These are phyloP conservation scores for Zaprionus capensis DNA, from an alignment of 1,140 invertebrate species.

Conservation along the genomic window DNA sequence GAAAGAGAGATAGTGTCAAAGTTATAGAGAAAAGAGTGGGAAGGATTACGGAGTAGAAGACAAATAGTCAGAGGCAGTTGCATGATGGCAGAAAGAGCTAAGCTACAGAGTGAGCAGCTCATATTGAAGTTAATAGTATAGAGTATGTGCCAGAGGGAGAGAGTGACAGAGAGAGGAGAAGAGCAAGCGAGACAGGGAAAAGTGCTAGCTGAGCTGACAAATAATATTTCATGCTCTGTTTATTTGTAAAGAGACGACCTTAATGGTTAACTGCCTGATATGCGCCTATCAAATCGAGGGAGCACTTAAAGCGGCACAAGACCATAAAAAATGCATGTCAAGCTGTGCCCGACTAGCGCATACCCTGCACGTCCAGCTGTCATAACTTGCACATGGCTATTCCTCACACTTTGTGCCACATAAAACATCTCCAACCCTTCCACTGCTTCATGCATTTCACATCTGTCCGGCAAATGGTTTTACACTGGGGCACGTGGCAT, in stretches of 20 bases:
- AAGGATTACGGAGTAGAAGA: too few species aligned
- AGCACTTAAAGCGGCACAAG: constrained; percentile 79
- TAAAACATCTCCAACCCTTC: not conserved
- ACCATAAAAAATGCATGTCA: constrained; percentile 46
- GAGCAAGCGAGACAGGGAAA: not conserved
- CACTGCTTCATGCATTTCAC: constrained; percentile 33
- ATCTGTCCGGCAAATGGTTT: constrained; percentile 56
- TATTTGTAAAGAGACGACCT: constrained; percentile 57
- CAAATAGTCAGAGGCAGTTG: too few species aligned
- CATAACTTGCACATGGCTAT: not conserved
- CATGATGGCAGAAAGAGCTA: not conserved
- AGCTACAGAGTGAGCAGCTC: too few species aligned
- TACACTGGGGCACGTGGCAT: constrained; percentile 35
- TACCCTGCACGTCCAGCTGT: constrained; percentile 9
- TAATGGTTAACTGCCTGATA: constrained; percentile 68
- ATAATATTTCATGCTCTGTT: constrained; percentile 77
- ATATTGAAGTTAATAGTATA: too few species aligned
- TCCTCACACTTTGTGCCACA: not conserved
- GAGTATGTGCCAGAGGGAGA: too few species aligned
- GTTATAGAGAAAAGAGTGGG: not conserved
- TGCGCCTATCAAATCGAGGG: constrained; percentile 58
- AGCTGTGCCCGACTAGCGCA: constrained; percentile 5
- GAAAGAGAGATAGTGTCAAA: not conserved
- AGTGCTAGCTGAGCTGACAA: constrained; percentile 27
- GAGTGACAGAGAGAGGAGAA: not conserved